phyloP scores from a whole-genome alignment of 2,113 vertebrate genomes.

The Myotis brandtii region DNA sequence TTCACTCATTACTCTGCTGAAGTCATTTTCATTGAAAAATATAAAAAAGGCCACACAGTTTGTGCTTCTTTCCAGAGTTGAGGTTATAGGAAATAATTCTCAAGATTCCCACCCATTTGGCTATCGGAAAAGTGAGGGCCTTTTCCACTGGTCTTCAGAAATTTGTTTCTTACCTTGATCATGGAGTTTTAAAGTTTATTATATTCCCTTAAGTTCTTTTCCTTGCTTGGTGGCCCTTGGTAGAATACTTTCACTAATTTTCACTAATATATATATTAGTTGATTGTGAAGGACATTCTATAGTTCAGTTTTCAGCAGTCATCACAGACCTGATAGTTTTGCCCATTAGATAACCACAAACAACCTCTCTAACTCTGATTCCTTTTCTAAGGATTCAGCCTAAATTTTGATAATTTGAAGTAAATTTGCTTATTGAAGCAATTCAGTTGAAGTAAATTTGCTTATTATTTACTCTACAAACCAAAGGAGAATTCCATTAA shows the following conservation, averaged over 20 bases:
- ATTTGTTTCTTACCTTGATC: neutral
- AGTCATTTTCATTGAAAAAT: neutral
- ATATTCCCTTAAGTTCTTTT: neutral
- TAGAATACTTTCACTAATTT: neutral
- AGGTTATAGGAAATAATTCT: neutral
- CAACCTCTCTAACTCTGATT: neutral
- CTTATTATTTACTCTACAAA: constrained; percentile 6
- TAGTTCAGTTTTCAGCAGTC: neutral
- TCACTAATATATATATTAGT: neutral
- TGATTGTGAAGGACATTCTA: neutral
- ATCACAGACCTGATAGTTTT: neutral
- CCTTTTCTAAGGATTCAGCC: neutral
- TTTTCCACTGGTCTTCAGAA: neutral
- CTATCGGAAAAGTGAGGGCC: neutral
- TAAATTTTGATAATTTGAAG: neutral
- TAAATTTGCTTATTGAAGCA: neutral
- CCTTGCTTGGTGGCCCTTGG: neutral
- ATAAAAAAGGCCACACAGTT: neutral
- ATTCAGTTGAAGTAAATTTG: neutral
- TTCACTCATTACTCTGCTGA: neutral
- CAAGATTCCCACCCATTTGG: neutral
- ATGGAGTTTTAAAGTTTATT: neutral
- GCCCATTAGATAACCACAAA: neutral
- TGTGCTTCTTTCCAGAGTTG: neutral
- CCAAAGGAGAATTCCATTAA: neutral